These are phyloP conservation scores for Sinocyclocheilus rhinocerous DNA, from an alignment of 2,113 vertebrate species.

Conservation along the genomic window DNA sequence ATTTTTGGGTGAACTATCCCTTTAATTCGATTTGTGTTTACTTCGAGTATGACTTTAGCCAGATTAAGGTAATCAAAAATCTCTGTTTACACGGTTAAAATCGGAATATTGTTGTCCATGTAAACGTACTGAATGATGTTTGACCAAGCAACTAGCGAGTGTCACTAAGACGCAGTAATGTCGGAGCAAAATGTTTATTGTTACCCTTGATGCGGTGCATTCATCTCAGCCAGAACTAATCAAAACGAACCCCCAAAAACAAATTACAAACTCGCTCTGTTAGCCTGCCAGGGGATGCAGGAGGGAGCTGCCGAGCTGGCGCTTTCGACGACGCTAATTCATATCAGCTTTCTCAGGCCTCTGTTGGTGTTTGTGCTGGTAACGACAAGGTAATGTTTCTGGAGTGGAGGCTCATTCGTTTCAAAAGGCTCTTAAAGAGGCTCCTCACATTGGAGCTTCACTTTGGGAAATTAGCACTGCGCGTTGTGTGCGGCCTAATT, in stretches of 20 bases:
- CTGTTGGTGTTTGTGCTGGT: slow-evolving; percentile 62
- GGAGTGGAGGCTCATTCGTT: slow-evolving; percentile 62
- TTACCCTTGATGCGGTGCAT: slow-evolving; percentile 41
- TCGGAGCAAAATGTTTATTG: slow-evolving; percentile 50
- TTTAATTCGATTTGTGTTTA: no score
- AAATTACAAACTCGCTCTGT: slow-evolving; percentile 24
- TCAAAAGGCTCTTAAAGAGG: slow-evolving; percentile 62
- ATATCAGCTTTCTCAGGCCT: slow-evolving; percentile 39
- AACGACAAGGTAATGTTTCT: slow-evolving; percentile 67
- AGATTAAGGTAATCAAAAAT: no score
- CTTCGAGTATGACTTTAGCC: no score
- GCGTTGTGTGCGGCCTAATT: slow-evolving; percentile 67
- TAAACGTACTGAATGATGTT: not conserved
- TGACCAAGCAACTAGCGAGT: not conserved
- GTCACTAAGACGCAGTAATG: slow-evolving; percentile 26
- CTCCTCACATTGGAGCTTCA: slow-evolving; percentile 60
- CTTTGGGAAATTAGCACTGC: slow-evolving; percentile 49
- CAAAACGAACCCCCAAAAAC: slow-evolving; percentile 40
- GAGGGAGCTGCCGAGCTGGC: slow-evolving; percentile 20
- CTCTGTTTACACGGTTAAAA: no score
- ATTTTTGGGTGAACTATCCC: no score
- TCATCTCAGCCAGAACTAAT: slow-evolving; percentile 41
- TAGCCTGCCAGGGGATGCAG: slow-evolving; percentile 28
- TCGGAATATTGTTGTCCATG: no score
- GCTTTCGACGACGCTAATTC: slow-evolving; percentile 32